A percentile compares a stretch with the other conserved stretches of the same genome.
These are phyloP conservation scores for Periplaneta americana DNA, from an alignment of 1,140 invertebrate species.

Conservation along the genomic window DNA sequence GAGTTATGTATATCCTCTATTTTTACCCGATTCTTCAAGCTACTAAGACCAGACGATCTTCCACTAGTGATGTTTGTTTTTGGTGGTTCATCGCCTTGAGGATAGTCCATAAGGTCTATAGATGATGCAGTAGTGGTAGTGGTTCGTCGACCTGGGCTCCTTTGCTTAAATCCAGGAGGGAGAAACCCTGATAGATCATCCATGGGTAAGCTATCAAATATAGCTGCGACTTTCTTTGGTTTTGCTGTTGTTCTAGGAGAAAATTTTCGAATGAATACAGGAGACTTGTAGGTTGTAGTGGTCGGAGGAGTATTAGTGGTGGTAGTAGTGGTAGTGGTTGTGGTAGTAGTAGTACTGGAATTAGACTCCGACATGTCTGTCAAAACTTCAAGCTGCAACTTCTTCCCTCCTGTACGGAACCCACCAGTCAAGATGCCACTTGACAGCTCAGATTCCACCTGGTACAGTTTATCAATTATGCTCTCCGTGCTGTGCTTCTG, in stretches of 20 bases:
- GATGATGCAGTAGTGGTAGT: not conserved
- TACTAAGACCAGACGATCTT: slow-evolving; percentile 6
- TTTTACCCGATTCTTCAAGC: not conserved
- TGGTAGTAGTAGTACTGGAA: slow-evolving; percentile 31
- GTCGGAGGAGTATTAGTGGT: slow-evolving; percentile 30
- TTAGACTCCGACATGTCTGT: slow-evolving; percentile 30
- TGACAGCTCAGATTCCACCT: slow-evolving; percentile 74
- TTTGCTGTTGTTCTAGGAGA: slow-evolving; percentile 43
- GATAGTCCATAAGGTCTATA: not conserved
- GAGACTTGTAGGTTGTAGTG: slow-evolving; percentile 27
- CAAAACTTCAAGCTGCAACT: slow-evolving; percentile 35
- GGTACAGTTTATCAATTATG: slow-evolving; percentile 76
- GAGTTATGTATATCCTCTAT: not conserved
- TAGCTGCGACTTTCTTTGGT: slow-evolving; percentile 31
- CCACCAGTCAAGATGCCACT: slow-evolving; percentile 44
- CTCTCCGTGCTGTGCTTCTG: slow-evolving; percentile 54
- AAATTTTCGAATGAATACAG: slow-evolving; percentile 60
- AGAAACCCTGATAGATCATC: slow-evolving; percentile 52
- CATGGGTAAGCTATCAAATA: slow-evolving; percentile 51
- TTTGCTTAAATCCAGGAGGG: slow-evolving; percentile 54
- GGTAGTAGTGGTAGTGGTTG: slow-evolving; percentile 33
- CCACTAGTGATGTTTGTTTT: not conserved
- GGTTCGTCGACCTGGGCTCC: slow-evolving; percentile 26
- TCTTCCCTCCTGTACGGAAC: slow-evolving; percentile 38
- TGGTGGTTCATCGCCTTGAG: slow-evolving; percentile 1